Evolutionary conservation across 1,140 invertebrate species (phyloP), one percentile per base, ranked within the genome.

Genomic region (Meloidogyne chitwoodi): DNA sequence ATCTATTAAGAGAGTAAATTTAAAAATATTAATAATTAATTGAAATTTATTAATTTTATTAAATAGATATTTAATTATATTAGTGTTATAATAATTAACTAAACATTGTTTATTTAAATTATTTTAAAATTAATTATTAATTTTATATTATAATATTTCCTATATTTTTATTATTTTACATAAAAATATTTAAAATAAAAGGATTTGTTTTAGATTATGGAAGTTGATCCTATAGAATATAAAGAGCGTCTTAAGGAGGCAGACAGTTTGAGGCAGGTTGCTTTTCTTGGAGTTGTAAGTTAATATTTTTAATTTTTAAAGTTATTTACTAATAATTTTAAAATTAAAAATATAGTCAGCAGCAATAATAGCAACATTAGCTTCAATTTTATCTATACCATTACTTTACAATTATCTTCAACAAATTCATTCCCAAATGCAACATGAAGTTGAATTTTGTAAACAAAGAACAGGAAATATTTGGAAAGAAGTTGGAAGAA

Each of bases 331-430:
- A 14, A 14, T 11, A 41, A 41, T 48, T n/a, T n/a, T 56, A 56
- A 29, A 27, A 29, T 70, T 44, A 29, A 19, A n/a, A 6, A 29
- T 48, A 44, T 64, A 73, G 71, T 41, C 71, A n/a, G 19, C 71
- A 26, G 71, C 71, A 27, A 22, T 73, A 27, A 64, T 84, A 38
- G 83, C 83, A 65, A 84, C 80, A 56, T 74, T 84, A 31, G 78
- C 83, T 24, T 83, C 80, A 26, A 83, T 84, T 31, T 76, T 84
- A 61, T 79, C 78, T 48, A 83, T 84, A 19, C 83, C 83, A 63
- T 84, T 84, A 83, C 61, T 84, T 65, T 84, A 84, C 77, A 84
- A 84, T 68, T 82, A 84, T 77, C 78, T 84, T 73, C 83, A 84
- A 74, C 80, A 77, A 56, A 73, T 74, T 64, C 73, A 74, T 16